Conservation (phyloP, 1,140 invertebrate species). For the Drosophila melanogaster region DNA sequence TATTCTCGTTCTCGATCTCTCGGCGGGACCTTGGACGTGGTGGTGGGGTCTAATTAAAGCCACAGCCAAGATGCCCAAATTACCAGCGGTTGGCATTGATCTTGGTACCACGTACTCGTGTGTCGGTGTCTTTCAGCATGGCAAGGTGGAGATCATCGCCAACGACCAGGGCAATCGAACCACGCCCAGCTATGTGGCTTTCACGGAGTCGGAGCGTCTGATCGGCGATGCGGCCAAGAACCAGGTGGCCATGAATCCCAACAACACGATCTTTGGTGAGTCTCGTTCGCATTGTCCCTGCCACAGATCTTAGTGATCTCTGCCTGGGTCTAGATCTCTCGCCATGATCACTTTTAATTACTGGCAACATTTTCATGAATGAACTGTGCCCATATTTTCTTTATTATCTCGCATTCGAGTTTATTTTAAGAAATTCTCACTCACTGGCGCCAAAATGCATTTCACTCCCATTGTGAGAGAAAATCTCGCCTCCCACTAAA, state of each 20-base stretch:
- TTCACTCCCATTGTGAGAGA: constrained; percentile 27
- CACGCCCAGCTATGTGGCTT: constrained; percentile 98
- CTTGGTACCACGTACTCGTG: constrained; percentile 93
- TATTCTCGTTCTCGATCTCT: constrained; percentile 22
- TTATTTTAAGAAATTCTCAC: constrained; percentile 53
- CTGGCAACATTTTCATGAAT: constrained; percentile 60
- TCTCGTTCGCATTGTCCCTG: constrained; percentile 8
- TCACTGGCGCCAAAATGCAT: constrained; percentile 52
- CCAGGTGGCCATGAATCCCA: constrained; percentile 85
- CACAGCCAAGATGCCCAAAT: constrained; percentile 75
- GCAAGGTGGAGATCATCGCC: constrained; percentile 96
- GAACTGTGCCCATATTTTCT: constrained; percentile 41
- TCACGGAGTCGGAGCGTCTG: constrained; percentile 97
- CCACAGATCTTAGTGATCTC: background rate
- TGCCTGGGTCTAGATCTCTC: background rate
- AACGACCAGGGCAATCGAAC: constrained; percentile 98
- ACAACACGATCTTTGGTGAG: constrained; percentile 84
- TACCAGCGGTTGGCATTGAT: constrained; percentile 91
- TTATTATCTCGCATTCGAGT: constrained; percentile 34
- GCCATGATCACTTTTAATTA: constrained; percentile 41
- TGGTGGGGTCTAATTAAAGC: constrained; percentile 69
- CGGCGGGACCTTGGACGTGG: constrained; percentile 53
- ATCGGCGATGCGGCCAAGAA: constrained; percentile 97
- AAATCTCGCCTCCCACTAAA: constrained; percentile 19
- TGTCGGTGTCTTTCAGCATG: constrained; percentile 93